phyloP scores from a whole-genome alignment of 1,140 invertebrate genomes.

The Tribolium madens region DNA sequence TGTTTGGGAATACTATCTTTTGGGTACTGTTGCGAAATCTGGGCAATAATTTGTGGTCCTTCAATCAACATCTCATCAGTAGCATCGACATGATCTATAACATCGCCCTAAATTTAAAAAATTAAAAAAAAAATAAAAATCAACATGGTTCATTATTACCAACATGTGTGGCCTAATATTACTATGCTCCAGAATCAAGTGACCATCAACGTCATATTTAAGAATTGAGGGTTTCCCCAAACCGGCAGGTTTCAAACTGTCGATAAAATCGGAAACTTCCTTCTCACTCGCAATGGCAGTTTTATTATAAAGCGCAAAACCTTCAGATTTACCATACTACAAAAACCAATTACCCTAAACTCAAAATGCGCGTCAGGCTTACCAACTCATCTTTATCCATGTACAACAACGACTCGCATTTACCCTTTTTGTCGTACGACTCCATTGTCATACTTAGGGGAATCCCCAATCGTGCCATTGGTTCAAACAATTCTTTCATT shows the following conservation, averaged over 20 bases:
- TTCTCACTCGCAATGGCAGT: background rate
- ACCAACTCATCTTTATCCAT: conserved; percentile 33
- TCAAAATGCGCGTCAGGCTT: background rate
- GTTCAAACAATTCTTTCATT: conserved; percentile 8
- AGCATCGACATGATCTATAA: conserved; percentile 13
- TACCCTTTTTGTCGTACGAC: background rate
- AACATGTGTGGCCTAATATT: background rate
- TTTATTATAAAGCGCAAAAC: conserved; percentile 26
- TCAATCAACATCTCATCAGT: background rate
- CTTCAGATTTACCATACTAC: conserved; percentile 1
- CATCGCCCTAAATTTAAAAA: background rate
- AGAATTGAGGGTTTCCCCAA: conserved; percentile 13
- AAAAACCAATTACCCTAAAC: background rate
- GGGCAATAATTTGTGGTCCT: conserved; percentile 4
- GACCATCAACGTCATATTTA: conserved; percentile 11
- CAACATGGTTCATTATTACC: background rate
- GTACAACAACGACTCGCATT: background rate
- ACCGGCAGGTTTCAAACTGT: background rate
- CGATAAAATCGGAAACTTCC: conserved; percentile 4
- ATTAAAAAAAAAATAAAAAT: background rate
- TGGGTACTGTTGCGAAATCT: background rate
- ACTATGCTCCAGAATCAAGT: conserved; percentile 8
- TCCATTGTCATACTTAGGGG: background rate
- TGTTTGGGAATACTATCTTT: background rate
- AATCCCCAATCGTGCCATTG: background rate